A percentile compares a stretch with the other conserved stretches of the same genome.
phyloP scores from a whole-genome alignment of 1,140 invertebrate genomes.

The Oscheius sp. region DNA sequence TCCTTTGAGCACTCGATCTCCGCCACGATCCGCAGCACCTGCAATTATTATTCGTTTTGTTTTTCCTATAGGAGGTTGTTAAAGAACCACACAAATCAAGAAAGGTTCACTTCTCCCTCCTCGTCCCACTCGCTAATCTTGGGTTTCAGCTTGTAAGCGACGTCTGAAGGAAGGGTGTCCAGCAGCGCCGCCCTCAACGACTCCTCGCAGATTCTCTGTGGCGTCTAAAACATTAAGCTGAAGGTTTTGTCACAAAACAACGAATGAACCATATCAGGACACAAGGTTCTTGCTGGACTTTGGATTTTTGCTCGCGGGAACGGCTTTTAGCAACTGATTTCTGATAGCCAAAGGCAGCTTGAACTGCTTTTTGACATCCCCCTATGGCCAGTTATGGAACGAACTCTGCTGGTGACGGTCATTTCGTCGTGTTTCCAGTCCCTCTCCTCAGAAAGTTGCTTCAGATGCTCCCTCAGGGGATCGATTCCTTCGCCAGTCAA shows the following conservation, averaged over 20 bases:
- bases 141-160: constrained; percentile 36
- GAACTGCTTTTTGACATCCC: constrained; percentile 2
- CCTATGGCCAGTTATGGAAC: not conserved
- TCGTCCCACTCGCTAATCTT: constrained; percentile 35
- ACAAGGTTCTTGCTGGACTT: too few species aligned
- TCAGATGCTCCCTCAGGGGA: constrained; percentile 46
- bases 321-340: too few species aligned
- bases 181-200: constrained; percentile 32
- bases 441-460: constrained; percentile 18
- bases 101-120: constrained; percentile 29
- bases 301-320: too few species aligned
- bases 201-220: constrained; percentile 32
- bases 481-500: constrained; percentile 55
- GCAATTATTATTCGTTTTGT: not conserved
- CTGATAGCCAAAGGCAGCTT: not conserved
- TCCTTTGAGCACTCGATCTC: constrained; percentile 36
- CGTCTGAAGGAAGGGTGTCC: constrained; percentile 29
- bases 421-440: constrained; percentile 23
- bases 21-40: constrained; percentile 31
- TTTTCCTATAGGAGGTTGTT: not conserved
- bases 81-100: not conserved
- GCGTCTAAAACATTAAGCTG: not conserved
- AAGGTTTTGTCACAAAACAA: too few species aligned
- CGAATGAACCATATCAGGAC: too few species aligned
- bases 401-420: constrained; percentile 16